These are phyloP conservation scores for Noctuana brunneofusca DNA, from an alignment of 2,888 invertebrate species.

Conservation along the genomic window DNA sequence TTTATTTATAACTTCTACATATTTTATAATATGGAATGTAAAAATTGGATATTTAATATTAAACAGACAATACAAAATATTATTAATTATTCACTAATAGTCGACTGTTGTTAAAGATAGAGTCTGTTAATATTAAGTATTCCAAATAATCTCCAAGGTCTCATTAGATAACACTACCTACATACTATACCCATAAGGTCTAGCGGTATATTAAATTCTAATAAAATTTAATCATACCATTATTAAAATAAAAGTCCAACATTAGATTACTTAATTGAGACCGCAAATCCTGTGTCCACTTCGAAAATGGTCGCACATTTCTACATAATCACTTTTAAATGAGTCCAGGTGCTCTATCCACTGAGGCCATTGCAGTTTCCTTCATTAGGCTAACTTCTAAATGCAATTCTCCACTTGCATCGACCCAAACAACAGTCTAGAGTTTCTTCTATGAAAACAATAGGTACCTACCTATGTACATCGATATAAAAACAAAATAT, in stretches of 20 bases:
- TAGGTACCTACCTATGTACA: constrained; percentile 56
- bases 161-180: constrained; percentile 22
- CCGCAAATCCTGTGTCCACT: not conserved
- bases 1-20: constrained; percentile 46
- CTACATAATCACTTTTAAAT: constrained; percentile 3
- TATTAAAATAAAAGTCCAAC: constrained; percentile 9
- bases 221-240: constrained; percentile 14
- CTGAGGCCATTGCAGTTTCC: constrained; percentile 22
- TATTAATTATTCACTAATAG: constrained; percentile 23
- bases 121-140: constrained; percentile 30
- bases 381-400: constrained; percentile 39
- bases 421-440: constrained; percentile 31
- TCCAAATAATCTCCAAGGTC: constrained; percentile 32
- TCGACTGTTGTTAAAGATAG: constrained; percentile 5
- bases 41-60: constrained; percentile 63
- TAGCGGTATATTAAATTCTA: constrained; percentile 10
- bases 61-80: constrained; percentile 43
- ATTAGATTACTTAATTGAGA: constrained; percentile 13
- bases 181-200: constrained; percentile 17
- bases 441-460: constrained; percentile 42
- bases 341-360: not conserved
- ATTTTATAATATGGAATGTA: constrained; percentile 73
- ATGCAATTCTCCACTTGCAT: constrained; percentile 43
- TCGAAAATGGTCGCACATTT: constrained; percentile 12
- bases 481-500: constrained; percentile 50